Evolutionary conservation across 2,113 vertebrate species (phyloP).

Genomic region (Hyperoodon ampullatus): DNA sequence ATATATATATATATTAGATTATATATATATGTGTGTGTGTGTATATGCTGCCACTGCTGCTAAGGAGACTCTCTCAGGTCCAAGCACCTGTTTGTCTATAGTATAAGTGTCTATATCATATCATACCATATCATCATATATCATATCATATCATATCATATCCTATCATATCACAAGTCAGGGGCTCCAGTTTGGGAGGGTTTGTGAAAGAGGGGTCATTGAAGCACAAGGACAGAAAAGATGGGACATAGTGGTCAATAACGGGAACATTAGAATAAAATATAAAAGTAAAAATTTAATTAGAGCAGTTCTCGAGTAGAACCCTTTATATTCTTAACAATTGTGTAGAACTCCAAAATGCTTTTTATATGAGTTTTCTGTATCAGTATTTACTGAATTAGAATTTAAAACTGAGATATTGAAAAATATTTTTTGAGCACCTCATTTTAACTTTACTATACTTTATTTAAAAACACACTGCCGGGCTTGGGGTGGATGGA

Average conservation of each 20-base stretch:
- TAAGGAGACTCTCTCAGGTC: neutral
- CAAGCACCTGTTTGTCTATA: neutral
- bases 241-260: neutral
- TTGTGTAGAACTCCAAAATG: neutral
- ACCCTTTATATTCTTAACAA: neutral
- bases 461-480: neutral
- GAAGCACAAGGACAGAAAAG: neutral
- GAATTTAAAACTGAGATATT: neutral
- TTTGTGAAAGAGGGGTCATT: neutral
- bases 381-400: neutral
- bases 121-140: too few species aligned
- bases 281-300: slow-evolving; percentile 3
- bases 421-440: neutral
- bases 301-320: neutral
- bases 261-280: neutral
- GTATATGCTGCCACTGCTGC: neutral
- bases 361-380: neutral
- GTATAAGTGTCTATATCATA: neutral
- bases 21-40: too few species aligned
- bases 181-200: accelerated
- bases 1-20: neutral
- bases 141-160: neutral
- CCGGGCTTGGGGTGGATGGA: too few species aligned
- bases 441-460: neutral
- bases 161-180: neutral